These are phyloP conservation scores for Gallinago solitaria DNA, from an alignment of 2,797 vertebrate genomes.

Conservation along the genomic window DNA sequence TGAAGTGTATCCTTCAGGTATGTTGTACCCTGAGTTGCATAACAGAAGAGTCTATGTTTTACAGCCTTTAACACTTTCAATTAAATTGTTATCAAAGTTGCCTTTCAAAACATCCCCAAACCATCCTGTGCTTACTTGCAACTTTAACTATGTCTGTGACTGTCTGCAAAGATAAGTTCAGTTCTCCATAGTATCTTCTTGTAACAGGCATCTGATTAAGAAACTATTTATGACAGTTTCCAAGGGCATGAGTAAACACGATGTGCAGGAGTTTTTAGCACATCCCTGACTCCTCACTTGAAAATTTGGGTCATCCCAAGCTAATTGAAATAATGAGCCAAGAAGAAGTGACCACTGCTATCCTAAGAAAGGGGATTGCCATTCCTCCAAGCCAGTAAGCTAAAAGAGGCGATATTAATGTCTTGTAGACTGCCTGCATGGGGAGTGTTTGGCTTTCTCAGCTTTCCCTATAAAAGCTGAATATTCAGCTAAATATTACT, in stretches of 20 bases:
- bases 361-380: not conserved
- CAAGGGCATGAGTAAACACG: not conserved
- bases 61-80: not conserved
- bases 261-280: not conserved
- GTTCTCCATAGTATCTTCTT: not conserved
- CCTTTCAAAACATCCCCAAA: constrained; percentile 12
- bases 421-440: not conserved
- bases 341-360: not conserved
- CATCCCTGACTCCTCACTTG: not conserved
- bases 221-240: not conserved
- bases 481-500: not conserved
- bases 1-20: not conserved
- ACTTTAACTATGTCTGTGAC: not conserved
- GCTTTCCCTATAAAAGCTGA: not conserved
- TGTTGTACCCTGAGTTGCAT: not conserved
- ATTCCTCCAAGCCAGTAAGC: not conserved
- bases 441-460: not conserved
- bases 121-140: not conserved
- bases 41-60: not conserved
- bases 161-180: not conserved
- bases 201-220: not conserved
- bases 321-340: not conserved
- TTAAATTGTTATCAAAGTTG: not conserved
- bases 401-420: not conserved
- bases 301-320: not conserved